A percentile compares a stretch with the other conserved stretches of the same genome.
Evolutionary conservation across 2,888 invertebrate genomes (phyloP).

Genomic region (Ophraella communa): DNA sequence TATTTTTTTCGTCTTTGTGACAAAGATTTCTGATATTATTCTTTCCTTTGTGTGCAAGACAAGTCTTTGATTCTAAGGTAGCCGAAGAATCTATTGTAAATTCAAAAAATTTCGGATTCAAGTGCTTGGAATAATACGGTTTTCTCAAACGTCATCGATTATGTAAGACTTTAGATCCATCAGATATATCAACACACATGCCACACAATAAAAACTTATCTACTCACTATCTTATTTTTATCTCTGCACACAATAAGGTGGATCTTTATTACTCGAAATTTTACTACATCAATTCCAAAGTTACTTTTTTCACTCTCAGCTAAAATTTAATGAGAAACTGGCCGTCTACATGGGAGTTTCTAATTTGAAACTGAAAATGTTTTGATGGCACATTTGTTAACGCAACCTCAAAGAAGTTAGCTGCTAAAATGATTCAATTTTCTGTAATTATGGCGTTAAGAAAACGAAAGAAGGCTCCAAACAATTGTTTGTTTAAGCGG

Average conservation of each 20-base stretch:
- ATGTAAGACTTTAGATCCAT: slow-evolving; percentile 39
- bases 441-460: slow-evolving; percentile 33
- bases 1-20: slow-evolving; percentile 31
- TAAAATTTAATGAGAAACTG: slow-evolving; percentile 15
- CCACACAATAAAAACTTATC: not conserved
- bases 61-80: slow-evolving; percentile 26
- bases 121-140: slow-evolving; percentile 45
- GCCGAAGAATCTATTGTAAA: slow-evolving; percentile 39
- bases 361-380: slow-evolving; percentile 35
- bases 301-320: not conserved
- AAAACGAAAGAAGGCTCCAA: slow-evolving; percentile 27
- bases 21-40: slow-evolving; percentile 34
- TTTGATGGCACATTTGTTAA: slow-evolving; percentile 25
- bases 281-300: no score
- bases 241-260: not conserved
- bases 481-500: slow-evolving; percentile 27
- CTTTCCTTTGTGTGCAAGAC: slow-evolving; percentile 12
- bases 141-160: slow-evolving; percentile 44
- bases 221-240: not conserved
- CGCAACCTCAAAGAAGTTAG: slow-evolving; percentile 31
- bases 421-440: slow-evolving; percentile 36
- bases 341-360: slow-evolving; percentile 47
- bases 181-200: slow-evolving; percentile 2
- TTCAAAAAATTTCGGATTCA: slow-evolving; percentile 41
- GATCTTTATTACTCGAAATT: not conserved